Evolutionary conservation across 2,888 invertebrate genomes (phyloP), one percentile per base, ranked within the genome.

Genomic region (Metopia argyrocephala): DNA sequence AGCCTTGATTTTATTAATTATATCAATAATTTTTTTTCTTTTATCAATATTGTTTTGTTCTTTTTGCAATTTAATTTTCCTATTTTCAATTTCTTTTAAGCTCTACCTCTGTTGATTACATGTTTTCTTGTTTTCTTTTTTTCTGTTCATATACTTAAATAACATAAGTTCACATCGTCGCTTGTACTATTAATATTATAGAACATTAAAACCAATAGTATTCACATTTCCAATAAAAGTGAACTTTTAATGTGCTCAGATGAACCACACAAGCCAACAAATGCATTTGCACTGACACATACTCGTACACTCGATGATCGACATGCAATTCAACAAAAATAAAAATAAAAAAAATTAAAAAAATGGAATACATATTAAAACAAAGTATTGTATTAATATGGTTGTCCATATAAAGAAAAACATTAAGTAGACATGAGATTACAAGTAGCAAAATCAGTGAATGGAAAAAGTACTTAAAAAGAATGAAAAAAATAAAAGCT

Each of bases 381-480:
- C 48, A 38, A 59, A 59, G 65, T 71, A 66, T 71, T 25, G 38
- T 50, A 65, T 73, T 80, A 76, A 69, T 74, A 57, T 54, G 64
- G 68, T 38, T 38, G 38, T 38, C 38, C 38, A 59, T 48, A 69
- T 46, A 76, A 73, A 74, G 54, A 61, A 52, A 65, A 71, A 68
- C 54, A 71, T 61, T 25, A 52, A 76, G 54, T 66, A 48, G 5
- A 71, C 66, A 80, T 27, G 50, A 28, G 54, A 79, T 76, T 71
- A 73, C 76, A 76, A 76, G 65, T 48, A 76, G 54, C 54, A 64
- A 69, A 74, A 76, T 76, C 59, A 76, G 76, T 81, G 76, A 74
- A 80, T 76, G 61, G 59, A 56, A 38, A 76, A 73, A 62, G n/a
- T 64, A 71, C 62, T 64, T 68, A 31, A 71, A 56, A 38, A 27